Conservation (phyloP, 2,797 vertebrate genomes). For the Myotis pilosus region DNA sequence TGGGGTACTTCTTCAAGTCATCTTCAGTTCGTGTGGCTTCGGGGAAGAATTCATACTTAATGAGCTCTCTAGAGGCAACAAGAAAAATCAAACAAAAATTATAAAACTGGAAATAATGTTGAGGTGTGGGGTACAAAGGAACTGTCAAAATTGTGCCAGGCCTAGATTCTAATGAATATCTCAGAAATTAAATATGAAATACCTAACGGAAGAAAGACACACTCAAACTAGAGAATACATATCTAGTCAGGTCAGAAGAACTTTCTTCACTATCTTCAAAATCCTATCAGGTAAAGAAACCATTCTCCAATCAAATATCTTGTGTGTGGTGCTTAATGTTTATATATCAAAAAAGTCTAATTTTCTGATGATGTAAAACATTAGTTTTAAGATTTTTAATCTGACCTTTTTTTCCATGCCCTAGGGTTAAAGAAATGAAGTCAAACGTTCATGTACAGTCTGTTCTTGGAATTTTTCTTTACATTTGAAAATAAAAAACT, state of each 20-base stretch:
- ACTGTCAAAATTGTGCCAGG: not conserved
- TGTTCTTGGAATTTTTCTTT: not conserved
- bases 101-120: constrained; percentile 26
- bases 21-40: constrained; percentile 96
- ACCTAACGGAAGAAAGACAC: not conserved
- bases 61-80: constrained; percentile 90
- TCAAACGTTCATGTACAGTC: not conserved
- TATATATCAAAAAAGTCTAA: not conserved
- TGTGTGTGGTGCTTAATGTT: not conserved
- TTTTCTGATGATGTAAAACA: not conserved
- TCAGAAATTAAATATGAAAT: not conserved
- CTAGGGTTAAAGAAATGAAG: not conserved
- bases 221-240: not conserved
- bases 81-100: constrained; percentile 65
- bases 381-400: not conserved
- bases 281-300: not conserved
- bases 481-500: constrained; percentile 28
- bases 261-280: constrained; percentile 28
- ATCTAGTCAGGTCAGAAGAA: not conserved
- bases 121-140: not conserved
- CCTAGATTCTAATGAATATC: not conserved
- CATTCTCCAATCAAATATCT: not conserved
- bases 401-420: not conserved
- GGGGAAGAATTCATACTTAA: constrained; percentile 99
- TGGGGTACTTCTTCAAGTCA: constrained; percentile 93